phyloP scores from a whole-genome alignment of 2,113 vertebrate species.

The Muscicapa adusta region DNA sequence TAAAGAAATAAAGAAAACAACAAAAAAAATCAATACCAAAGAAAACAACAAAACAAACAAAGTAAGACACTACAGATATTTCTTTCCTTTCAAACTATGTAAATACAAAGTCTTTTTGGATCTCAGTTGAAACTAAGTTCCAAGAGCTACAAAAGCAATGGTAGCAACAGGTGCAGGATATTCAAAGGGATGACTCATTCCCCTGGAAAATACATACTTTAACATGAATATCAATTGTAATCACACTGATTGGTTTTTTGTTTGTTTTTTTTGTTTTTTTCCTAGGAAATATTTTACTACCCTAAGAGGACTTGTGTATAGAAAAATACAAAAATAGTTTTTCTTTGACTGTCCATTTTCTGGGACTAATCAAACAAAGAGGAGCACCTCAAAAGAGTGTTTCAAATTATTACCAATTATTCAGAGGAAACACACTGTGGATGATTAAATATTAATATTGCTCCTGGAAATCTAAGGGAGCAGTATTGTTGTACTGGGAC shows the following conservation, averaged over 20 bases:
- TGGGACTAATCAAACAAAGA: background rate
- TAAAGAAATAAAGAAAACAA: background rate
- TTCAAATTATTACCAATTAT: background rate
- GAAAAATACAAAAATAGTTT: background rate
- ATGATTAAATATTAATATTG: background rate
- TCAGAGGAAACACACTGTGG: background rate
- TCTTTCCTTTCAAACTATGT: background rate
- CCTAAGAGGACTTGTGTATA: fast-evolving
- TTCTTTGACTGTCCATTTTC: background rate
- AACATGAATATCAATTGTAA: background rate
- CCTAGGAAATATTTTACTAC: background rate
- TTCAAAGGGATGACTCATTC: background rate
- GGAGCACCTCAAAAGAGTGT: background rate
- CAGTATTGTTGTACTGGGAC: background rate
- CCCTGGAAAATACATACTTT: background rate
- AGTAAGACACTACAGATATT: background rate
- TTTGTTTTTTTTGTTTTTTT: background rate
- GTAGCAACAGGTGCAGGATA: background rate
- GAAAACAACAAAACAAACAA: background rate
- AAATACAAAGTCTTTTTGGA: background rate
- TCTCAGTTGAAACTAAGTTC: background rate
- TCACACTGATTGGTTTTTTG: fast-evolving
- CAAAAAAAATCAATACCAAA: background rate
- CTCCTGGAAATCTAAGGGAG: background rate
- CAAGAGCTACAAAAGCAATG: background rate